phyloP scores from a whole-genome alignment of 2,888 invertebrate genomes.

The Boloria selene region DNA sequence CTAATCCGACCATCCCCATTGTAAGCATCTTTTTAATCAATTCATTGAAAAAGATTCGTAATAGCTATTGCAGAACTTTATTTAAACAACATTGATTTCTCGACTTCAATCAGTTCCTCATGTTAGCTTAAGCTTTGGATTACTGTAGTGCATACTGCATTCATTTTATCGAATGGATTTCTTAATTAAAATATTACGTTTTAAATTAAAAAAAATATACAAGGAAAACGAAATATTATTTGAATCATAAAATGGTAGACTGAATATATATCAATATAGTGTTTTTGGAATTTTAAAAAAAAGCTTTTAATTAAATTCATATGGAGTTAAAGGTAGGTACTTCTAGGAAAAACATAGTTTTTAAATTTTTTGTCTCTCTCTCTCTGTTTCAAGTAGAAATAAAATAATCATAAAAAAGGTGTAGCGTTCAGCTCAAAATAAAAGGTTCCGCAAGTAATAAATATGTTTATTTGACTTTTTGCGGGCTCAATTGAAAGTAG shows the following conservation, averaged over 20 bases:
- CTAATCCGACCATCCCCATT: too few species aligned
- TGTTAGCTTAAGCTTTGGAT: conserved; percentile 23
- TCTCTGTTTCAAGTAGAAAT: too few species aligned
- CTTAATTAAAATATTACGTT: conserved; percentile 7
- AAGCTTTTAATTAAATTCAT: too few species aligned
- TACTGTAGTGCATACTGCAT: conserved; percentile 26
- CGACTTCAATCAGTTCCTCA: conserved; percentile 24
- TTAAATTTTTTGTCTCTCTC: too few species aligned
- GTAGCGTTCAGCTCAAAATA: too few species aligned
- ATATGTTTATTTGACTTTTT: too few species aligned
- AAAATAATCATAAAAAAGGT: too few species aligned
- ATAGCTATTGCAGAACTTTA: conserved; percentile 10
- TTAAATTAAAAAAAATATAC: conserved; percentile 1
- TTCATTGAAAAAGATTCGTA: conserved; percentile 1
- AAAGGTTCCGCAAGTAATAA: too few species aligned
- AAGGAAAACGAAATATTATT: not conserved
- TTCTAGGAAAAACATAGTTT: not conserved
- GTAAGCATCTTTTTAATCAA: not conserved
- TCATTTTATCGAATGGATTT: conserved; percentile 23
- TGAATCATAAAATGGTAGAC: too few species aligned
- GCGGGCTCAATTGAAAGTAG: too few species aligned
- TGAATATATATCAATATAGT: too few species aligned
- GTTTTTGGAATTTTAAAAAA: too few species aligned
- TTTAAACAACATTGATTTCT: conserved; percentile 22
- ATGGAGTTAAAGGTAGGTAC: not conserved